Evolutionary conservation across 2,888 invertebrate genomes (phyloP), one percentile per base, ranked within the genome.

Genomic region (Drosophila pseudotalamancana): DNA sequence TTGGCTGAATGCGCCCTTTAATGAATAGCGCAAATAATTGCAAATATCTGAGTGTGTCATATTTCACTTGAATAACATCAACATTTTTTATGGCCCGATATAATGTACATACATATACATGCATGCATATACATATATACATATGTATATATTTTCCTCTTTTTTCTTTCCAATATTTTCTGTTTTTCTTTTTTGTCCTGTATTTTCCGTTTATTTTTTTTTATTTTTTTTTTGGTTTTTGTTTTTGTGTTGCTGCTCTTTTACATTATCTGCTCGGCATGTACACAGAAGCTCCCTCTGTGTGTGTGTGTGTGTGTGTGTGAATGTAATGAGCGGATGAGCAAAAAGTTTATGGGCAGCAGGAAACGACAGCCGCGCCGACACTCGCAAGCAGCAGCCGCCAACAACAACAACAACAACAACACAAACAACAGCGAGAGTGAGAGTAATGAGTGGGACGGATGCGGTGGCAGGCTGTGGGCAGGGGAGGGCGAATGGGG

Each of bases 11-110:
- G 40, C 25, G 46, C 37, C 35, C 57, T 53, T 63, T 56, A 65
- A 74, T 81, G 84, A 83, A 81, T 77, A 73, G 82, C 78, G 71
- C 81, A 81, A 81, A 84, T 81, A 81, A 81, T 81, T 84, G 84
- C 73, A 61, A 76, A 84, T 81, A 81, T 81, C 77, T 76, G 72
- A 64, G 65, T 77, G 81, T 81, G 84, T 81, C 84, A 84, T 84
- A 81, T 84, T 81, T 81, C 73, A 81, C 77, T 69, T 69, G 64
- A 71, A 77, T 72, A 81, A 67, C 70, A 75, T 69, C 62, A 68
- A 61, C 54, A 63, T 61, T 64, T 55, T 62, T 27, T 43, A 27
- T 42, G 25, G 42, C 9, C 27, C 31, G 45, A 34, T 55, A 50
- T 60, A 51, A 51, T 59, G 45, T 53, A 31, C n/a, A 35, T 60